Evolutionary conservation across 2,888 invertebrate species (phyloP).

Genomic region (Barypeithes pellucidus): DNA sequence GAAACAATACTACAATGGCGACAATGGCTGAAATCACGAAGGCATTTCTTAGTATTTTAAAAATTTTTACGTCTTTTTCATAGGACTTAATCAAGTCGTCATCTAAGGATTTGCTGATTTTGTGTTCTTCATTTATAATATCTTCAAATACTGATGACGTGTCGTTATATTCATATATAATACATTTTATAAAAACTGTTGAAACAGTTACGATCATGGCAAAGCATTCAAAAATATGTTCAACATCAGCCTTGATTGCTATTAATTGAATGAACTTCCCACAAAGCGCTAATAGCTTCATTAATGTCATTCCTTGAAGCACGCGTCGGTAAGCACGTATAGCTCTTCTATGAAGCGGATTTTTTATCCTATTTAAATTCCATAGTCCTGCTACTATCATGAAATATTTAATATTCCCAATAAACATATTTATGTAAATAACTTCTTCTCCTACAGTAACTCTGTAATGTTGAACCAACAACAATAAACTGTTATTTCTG

Average conservation of each 20-base stretch:
- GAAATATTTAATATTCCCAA: neutral
- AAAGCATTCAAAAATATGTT: no score
- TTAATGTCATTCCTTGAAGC: neutral
- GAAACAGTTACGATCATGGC: no score
- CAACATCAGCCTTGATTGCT: no score
- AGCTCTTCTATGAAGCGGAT: neutral
- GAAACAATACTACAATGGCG: neutral
- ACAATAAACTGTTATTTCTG: no score
- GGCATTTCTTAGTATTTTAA: neutral
- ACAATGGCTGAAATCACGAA: neutral
- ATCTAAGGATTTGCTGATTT: no score
- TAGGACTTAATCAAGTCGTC: neutral
- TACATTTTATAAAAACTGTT: neutral
- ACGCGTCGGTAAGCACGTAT: neutral
- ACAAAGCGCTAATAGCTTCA: neutral
- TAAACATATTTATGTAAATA: no score
- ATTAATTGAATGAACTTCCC: neutral
- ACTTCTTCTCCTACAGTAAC: no score
- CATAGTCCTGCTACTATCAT: neutral
- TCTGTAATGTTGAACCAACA: no score
- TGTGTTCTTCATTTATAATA: no score
- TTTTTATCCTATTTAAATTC: neutral
- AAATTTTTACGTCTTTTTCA: neutral
- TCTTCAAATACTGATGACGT: neutral
- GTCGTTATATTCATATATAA: neutral